phyloP scores from a whole-genome alignment of 2,797 vertebrate species.

The Epinephelus awoara region DNA sequence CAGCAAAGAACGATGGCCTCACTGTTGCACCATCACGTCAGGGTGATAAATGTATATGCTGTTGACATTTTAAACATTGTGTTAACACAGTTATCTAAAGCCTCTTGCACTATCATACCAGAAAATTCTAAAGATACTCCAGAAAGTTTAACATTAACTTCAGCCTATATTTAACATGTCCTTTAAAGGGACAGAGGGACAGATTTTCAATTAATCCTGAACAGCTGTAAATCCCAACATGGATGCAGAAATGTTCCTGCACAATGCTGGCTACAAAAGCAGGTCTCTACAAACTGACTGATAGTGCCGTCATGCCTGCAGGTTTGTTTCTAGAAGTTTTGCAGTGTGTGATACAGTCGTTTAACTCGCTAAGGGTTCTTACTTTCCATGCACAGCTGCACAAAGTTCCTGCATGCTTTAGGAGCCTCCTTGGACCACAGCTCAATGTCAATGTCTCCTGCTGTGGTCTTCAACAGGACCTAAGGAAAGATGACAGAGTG shows the following conservation, averaged over 20 bases:
- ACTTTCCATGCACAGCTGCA: conserved; percentile 99
- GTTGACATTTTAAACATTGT: too few species aligned
- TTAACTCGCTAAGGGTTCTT: conserved; percentile 39
- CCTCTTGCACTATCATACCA: too few species aligned
- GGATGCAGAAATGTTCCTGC: too few species aligned
- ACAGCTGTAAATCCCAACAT: too few species aligned
- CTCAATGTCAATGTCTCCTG: conserved; percentile 97
- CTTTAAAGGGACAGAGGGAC: too few species aligned
- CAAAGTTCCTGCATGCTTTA: conserved; percentile 96
- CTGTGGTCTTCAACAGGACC: conserved; percentile 96
- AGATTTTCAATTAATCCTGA: neutral
- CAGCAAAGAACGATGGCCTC: too few species aligned
- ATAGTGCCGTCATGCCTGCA: neutral
- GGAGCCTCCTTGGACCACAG: conserved; percentile 98
- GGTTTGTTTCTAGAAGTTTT: neutral
- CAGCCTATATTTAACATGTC: too few species aligned
- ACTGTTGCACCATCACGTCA: too few species aligned
- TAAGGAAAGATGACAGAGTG: conserved; percentile 54
- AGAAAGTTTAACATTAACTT: too few species aligned
- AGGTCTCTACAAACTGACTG: neutral
- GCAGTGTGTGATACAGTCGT: neutral
- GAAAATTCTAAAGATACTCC: too few species aligned
- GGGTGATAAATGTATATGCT: too few species aligned
- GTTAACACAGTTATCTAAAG: too few species aligned
- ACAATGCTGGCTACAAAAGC: neutral